Evolutionary conservation across 2,797 vertebrate species (phyloP), one percentile per base, ranked within the genome.

Genomic region (Argya squamiceps): DNA sequence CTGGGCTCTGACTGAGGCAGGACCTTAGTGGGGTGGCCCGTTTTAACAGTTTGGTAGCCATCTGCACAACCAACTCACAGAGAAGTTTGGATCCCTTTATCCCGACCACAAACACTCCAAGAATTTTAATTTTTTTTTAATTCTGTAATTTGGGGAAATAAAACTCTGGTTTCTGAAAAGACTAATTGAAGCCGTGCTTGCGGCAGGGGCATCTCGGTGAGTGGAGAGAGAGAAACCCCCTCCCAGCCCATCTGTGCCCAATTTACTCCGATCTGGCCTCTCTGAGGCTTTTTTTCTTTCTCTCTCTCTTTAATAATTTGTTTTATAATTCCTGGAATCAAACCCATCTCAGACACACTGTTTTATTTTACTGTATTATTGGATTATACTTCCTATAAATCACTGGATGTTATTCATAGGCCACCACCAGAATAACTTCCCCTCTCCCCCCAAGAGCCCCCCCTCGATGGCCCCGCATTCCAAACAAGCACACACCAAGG

Each of bases 301-400:
- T 92, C 98, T 98, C 98, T 97, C 97, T 98, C 98, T 98, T 97
- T 92, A 98, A 99, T 99, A 99, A 99, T 99, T 99, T 99, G 99
- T 99, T 99, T 99, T 99, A 99, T 99, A 98, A 99, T 99, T 99
- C 98, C 98, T 98, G 98, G 98, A 99, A 99, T 99, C 98, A 99
- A 99, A 99, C 98, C 98, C 98, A 98, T 99, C 98, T 98, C 98
- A 98, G 97, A 97, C 98, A 98, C 98, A 98, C 92, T 98, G 98
- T 98, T 98, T 98, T 97, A 97, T 98, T 98, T 99, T 99, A 99
- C 99, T 99, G 98, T 99, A 98, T 99, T 99, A 99, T 99, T 99
- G 99, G 99, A 99, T 99, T 99, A 99, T 99, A 99, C 98, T 99
- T 99, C 98, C 98, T 99, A 99, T 99, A 99, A 99, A 99, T 99